Base-by-base conservation (phyloP, 2,797 vertebrate species). In the Pipistrellus pygmaeus region DNA sequence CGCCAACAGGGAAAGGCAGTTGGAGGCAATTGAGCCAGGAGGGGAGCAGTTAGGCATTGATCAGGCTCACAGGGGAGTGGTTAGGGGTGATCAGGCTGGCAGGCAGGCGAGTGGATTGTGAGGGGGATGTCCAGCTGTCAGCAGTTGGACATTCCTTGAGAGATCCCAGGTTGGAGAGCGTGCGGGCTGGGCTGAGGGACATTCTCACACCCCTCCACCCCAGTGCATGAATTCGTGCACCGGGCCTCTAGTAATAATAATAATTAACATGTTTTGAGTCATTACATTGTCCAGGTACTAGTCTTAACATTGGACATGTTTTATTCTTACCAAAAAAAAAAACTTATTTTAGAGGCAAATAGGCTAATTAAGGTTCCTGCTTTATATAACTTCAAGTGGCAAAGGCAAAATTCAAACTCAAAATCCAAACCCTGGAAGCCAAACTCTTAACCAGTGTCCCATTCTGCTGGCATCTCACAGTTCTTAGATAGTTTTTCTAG, bases 251-350 rank as follows among this genome's bases (percentile, higher is more conserved):
- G 20, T 80, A 53, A 18, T 69, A 10, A 23, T 32, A 69, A 69
- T 55, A 80, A 32, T 46, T 55, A 80, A 32, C 21, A 55, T 71
- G 51, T 80, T 46, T 66, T 89, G 30, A 89, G 41, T 48, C 27
- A 51, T 80, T 69, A 89, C 10, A 27, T 44, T 80, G 48, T 71
- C 66, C 30, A 46, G 38, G 5, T 44, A 57, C 75, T 44, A 69
- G 48, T 57, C 75, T 89, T 89, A 89, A 69, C 21, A 20, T 10
- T 68, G 68, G 38, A 89, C 30, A 46, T 89, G 66, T 80, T 80
- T 69, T 46, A 57, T 69, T 89, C 30, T 77, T 66, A 66, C 18
- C 0, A 62, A 64, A 64, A 64, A 77, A 64, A 5, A 88, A 77
- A n/a, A 10, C 41, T n/a, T 80, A 44, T 89, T 80, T 57, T 57